Evolutionary conservation across 2,113 vertebrate genomes (phyloP).

Genomic region (Pterophyllum scalare): DNA sequence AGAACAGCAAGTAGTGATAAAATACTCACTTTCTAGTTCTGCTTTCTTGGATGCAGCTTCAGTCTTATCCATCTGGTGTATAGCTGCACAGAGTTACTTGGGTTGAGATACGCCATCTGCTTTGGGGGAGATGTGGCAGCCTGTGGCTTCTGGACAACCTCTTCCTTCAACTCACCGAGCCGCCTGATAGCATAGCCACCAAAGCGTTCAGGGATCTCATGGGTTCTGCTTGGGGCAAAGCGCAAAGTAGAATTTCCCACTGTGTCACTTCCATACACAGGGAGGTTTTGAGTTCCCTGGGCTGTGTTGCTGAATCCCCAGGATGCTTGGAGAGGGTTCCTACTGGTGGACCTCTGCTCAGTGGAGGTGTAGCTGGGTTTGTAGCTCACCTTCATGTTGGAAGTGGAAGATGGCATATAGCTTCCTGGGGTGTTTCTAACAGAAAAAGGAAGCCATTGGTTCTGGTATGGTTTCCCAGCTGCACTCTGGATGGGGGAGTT

Average conservation of each 20-base stretch:
- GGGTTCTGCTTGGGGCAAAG: neutral
- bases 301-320: neutral
- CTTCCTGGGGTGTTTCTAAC: neutral
- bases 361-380: neutral
- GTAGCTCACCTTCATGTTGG: neutral
- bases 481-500: accelerated
- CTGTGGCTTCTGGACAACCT: neutral
- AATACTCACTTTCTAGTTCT: neutral
- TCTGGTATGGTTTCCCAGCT: accelerated
- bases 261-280: neutral
- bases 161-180: neutral
- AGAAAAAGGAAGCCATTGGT: accelerated
- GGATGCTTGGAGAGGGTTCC: neutral
- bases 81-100: neutral
- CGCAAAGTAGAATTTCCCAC: neutral
- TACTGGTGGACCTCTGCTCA: neutral
- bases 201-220: constrained; percentile 18
- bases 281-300: neutral
- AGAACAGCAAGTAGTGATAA: accelerated
- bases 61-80: constrained; percentile 7
- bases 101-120: neutral
- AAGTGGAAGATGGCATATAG: neutral
- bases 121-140: neutral
- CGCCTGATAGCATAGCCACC: constrained; percentile 54
- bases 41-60: accelerated